Conservation (phyloP, 2,797 vertebrate species). For the Gorsachius magnificus region DNA sequence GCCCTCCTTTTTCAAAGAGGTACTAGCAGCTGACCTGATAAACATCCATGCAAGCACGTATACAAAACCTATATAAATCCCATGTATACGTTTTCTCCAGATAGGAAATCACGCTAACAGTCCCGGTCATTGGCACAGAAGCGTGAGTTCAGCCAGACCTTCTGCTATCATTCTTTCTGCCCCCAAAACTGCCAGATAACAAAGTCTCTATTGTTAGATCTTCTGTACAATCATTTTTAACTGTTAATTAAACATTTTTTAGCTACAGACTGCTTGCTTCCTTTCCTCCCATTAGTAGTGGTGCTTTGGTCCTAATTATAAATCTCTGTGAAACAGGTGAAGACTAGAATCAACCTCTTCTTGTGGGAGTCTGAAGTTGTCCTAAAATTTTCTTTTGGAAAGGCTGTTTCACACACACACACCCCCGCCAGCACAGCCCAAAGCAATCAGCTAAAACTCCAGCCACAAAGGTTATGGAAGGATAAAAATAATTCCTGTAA, state of each 20-base stretch:
- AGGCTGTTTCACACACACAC: not conserved
- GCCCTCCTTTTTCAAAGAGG: not conserved
- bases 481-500: not conserved
- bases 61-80: not conserved
- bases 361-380: not conserved
- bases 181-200: not conserved
- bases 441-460: not conserved
- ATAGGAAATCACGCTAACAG: not conserved
- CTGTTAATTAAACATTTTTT: not conserved
- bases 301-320: not conserved
- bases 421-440: not conserved
- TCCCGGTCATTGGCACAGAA: not conserved
- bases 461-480: not conserved
- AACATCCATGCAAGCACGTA: not conserved
- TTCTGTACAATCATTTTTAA: not conserved
- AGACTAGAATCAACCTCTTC: not conserved
- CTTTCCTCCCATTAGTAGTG: not conserved
- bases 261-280: not conserved
- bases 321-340: not conserved
- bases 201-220: not conserved
- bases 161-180: not conserved
- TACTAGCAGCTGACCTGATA: not conserved
- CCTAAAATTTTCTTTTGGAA: not conserved
- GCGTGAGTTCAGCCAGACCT: not conserved
- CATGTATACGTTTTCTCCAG: accelerated